Evolutionary conservation across 2,113 vertebrate species (phyloP), one percentile per base, ranked within the genome.

Genomic region (Balaeniceps rex): DNA sequence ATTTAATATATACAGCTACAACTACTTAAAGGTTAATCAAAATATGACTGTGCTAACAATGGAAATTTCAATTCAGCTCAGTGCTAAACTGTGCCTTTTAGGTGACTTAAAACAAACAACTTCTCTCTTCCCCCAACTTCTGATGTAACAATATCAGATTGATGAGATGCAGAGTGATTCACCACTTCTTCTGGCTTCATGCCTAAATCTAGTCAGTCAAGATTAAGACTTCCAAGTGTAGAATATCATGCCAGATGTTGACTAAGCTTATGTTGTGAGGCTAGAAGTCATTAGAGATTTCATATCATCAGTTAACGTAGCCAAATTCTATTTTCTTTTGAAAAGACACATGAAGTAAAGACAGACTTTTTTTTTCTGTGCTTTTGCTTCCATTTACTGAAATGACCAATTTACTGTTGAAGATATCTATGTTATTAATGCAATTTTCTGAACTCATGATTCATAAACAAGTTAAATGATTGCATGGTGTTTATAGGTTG

Each of bases 171-270:
- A 66, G 17, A 51, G 66, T 94, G 92, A 96, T 63, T 97, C 80
- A 97, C 21, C 33, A 52, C 57, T 92, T 96, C 49, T 64, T 97
- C 80, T 97, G 96, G 81, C 77, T 87, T 86, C 6, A 5, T 83
- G 55, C 61, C 74, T 86, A 87, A 93, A 93, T 82, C 34, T 87
- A 93, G 88, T 95, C 93, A 97, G 87, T 96, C 88, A 96, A 97
- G 93, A 93, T 42, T 81, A 95, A 92, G 61, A 51, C 55, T 94
- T 97, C 54, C n/a, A 60, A 92, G 44, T 86, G 86, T 90, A 87
- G 92, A 96, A 91, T 92, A 93, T 61, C 40, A 34, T 93, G 55
- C 84, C 84, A 95, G 82, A 95, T 97, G 94, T 97, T 98, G 94
- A 97, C 74, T 96, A 96, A 96, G 51, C 68, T 77, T 94, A 83